A percentile compares a stretch with the other conserved stretches of the same genome.
Conservation (phyloP, 2,888 invertebrate genomes). For the Antheraea assamensis region DNA sequence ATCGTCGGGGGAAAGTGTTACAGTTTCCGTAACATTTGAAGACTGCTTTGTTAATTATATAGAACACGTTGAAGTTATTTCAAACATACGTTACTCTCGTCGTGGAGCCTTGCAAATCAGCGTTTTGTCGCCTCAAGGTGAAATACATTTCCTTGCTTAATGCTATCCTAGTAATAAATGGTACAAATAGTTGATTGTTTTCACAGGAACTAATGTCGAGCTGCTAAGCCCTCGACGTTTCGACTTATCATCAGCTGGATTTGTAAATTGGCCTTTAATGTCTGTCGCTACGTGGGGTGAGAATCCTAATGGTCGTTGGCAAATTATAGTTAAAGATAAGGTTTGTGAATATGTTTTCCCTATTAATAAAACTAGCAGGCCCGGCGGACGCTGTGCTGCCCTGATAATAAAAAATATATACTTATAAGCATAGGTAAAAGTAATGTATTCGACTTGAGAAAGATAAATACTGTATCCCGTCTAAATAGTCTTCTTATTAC, state of each 20-base stretch:
- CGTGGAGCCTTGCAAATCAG: constrained; percentile 90
- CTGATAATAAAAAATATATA: too few species aligned
- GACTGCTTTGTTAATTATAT: constrained; percentile 86
- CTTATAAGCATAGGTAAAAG: too few species aligned
- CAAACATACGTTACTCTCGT: constrained; percentile 86
- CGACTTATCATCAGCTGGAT: constrained; percentile 88
- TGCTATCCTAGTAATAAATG: constrained; percentile 43
- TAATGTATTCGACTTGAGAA: too few species aligned
- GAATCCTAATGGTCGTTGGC: constrained; percentile 87
- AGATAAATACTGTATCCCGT: too few species aligned
- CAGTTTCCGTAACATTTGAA: constrained; percentile 75
- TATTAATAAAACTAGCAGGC: too few species aligned
- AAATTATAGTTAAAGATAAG: constrained; percentile 68
- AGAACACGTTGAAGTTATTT: constrained; percentile 92
- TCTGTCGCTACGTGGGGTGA: constrained; percentile 97
- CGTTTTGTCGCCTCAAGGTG: constrained; percentile 90
- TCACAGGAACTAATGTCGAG: constrained; percentile 86
- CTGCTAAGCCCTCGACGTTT: constrained; percentile 86
- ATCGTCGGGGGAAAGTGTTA: constrained; percentile 46
- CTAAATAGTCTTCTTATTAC: too few species aligned
- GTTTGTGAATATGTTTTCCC: constrained; percentile 49
- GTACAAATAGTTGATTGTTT: constrained; percentile 21
- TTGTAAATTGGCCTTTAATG: constrained; percentile 92
- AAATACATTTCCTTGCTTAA: constrained; percentile 32
- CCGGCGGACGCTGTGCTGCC: too few species aligned